Evolutionary conservation across 37 sponge, comb jelly and placozoan genomes (phyloP).

Genomic region (Eunapius fragilis): DNA sequence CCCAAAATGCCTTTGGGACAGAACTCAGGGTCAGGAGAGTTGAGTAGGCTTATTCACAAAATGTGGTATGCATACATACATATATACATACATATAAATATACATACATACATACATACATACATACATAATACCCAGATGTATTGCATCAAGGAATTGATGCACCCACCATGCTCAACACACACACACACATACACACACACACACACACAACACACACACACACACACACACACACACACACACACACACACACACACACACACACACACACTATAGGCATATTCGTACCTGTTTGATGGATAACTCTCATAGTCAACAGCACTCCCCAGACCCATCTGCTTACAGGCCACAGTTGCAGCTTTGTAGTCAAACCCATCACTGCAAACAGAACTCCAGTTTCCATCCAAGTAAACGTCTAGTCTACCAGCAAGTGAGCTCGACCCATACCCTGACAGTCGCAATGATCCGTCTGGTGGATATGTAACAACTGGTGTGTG

Average conservation of each 20-base stretch:
- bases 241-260: neutral
- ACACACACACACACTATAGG: neutral
- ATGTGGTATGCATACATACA: neutral
- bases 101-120: neutral
- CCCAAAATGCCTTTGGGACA: neutral
- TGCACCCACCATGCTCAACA: too few relatives aligned
- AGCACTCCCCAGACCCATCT: slow-evolving; percentile 51
- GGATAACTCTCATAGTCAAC: neutral
- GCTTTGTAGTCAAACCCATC: neutral
- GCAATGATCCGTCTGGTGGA: neutral
- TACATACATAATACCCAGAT: too few relatives aligned
- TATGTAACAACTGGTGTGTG: neutral
- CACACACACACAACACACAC: neutral
- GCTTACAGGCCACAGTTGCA: slow-evolving; percentile 38
- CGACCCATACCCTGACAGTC: slow-evolving; percentile 17
- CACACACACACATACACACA: neutral
- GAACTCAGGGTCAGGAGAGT: neutral
- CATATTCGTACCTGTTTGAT: neutral
- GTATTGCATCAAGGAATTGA: too few relatives aligned
- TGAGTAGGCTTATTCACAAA: neutral
- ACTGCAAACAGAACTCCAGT: slow-evolving; percentile 58
- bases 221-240: neutral
- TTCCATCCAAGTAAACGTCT: slow-evolving; percentile 28
- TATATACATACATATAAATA: neutral
- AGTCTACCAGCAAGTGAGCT: slow-evolving; percentile 6